Evolutionary conservation across 2,113 vertebrate species (phyloP).

Genomic region (Scytalopus superciliaris): DNA sequence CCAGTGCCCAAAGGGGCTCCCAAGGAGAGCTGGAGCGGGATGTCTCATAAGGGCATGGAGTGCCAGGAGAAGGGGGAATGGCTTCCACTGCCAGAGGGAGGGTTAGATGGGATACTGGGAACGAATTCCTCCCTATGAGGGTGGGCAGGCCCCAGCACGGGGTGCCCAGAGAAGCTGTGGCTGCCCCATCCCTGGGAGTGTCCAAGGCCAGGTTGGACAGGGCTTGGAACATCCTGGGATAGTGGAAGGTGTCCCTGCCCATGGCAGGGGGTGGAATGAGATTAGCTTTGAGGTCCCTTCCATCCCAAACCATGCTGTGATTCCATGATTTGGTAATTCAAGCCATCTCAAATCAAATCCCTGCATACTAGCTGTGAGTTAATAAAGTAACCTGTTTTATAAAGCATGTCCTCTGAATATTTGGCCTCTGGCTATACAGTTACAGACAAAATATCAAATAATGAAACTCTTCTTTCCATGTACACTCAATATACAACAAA

Average conservation of each 20-base stretch:
- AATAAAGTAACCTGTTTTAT: background rate
- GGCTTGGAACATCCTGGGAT: accelerated
- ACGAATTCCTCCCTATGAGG: background rate
- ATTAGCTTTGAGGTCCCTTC: background rate
- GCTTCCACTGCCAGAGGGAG: background rate
- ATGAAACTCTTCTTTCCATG: background rate
- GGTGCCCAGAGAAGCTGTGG: background rate
- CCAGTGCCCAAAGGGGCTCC: background rate
- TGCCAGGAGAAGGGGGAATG: background rate
- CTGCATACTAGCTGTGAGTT: background rate
- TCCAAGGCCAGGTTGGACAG: accelerated
- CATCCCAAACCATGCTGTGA: background rate
- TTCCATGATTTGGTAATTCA: background rate
- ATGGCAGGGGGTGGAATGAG: accelerated
- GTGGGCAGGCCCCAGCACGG: background rate
- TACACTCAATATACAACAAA: background rate
- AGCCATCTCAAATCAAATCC: background rate
- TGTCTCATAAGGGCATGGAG: accelerated
- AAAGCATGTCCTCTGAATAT: background rate
- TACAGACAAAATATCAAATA: background rate
- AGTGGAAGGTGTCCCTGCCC: background rate
- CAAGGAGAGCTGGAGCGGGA: background rate
- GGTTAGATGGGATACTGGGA: accelerated
- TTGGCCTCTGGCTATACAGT: background rate
- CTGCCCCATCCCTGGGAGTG: background rate